Conservation (phyloP, 2,113 vertebrate species). For the Semicossyphus pulcher region DNA sequence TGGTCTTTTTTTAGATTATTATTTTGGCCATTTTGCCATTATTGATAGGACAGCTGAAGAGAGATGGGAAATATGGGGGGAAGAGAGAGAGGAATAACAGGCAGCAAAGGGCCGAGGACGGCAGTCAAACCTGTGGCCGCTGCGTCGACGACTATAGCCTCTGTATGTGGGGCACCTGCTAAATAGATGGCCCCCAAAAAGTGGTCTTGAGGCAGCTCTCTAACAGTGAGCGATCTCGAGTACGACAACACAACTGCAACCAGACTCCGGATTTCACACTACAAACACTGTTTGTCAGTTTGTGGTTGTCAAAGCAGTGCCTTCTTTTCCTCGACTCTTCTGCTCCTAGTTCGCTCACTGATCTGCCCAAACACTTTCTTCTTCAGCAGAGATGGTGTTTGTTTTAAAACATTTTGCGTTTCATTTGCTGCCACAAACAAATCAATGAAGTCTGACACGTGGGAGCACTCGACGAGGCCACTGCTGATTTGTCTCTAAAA, state of each 20-base stretch:
- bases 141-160: too few species aligned
- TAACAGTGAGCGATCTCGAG: too few species aligned
- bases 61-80: too few species aligned
- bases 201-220: too few species aligned
- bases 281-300: background rate
- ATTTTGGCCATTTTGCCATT: too few species aligned
- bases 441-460: slow-evolving; percentile 10
- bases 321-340: background rate
- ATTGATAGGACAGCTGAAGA: too few species aligned
- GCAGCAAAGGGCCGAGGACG: too few species aligned
- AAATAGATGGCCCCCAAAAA: too few species aligned
- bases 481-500: background rate
- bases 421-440: slow-evolving; percentile 5
- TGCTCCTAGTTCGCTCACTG: background rate
- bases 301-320: background rate
- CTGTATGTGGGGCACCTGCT: too few species aligned
- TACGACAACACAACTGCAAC: background rate
- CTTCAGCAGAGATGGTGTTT: background rate
- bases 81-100: too few species aligned
- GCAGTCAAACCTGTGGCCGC: too few species aligned
- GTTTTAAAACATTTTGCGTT: slow-evolving; percentile 5
- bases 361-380: background rate
- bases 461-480: slow-evolving; percentile 31
- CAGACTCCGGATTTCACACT: background rate
- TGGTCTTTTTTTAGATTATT: too few species aligned